Evolutionary conservation across 1,140 invertebrate genomes (phyloP), one percentile per base, ranked within the genome.

Genomic region (Microvelia longipes): DNA sequence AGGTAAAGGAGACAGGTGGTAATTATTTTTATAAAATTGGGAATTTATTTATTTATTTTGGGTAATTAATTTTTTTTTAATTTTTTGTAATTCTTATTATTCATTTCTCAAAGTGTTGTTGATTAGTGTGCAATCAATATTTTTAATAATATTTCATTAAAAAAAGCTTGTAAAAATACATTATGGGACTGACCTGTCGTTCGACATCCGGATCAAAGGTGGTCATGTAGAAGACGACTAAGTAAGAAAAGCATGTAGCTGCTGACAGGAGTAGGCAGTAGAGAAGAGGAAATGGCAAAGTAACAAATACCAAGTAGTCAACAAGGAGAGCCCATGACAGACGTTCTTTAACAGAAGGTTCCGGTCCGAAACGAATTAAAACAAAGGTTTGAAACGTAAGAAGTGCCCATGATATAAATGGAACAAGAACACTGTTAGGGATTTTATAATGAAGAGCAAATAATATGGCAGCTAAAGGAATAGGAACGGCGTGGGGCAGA

Each of bases 291-390:
- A 94, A 81, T 0, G 92, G 92, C 71, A 94, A 77, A 0, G 90
- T 89, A 35, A 91, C 89, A 77, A 91, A 88, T n/a, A 91, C 85
- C n/a, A 92, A 83, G 76, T 92, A 95, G 71, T 90, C 87, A 66
- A 92, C 78, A n/a, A 94, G 79, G 62, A 93, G 79, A 24, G 88
- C 83, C 90, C 91, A 93, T 27, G 88, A 89, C 0, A 94, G 82
- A 64, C 82, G 81, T 72, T 87, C 84, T 67, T 82, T 78, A 25
- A 82, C 80, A 2, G 82, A 83, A 71, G 82, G 82, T 61, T 83
- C 82, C 69, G 79, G 78, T 75, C 85, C 83, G 68, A 85, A 76
- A 72, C 83, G 83, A 68, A 86, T 76, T 71, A 82, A 81, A 61
- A 81, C 78, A 24, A 88, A 78, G 25, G 89, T 76, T 74, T 89